These are phyloP conservation scores for Leptopilina myrica DNA, from an alignment of 2,888 invertebrate species.

Conservation along the genomic window DNA sequence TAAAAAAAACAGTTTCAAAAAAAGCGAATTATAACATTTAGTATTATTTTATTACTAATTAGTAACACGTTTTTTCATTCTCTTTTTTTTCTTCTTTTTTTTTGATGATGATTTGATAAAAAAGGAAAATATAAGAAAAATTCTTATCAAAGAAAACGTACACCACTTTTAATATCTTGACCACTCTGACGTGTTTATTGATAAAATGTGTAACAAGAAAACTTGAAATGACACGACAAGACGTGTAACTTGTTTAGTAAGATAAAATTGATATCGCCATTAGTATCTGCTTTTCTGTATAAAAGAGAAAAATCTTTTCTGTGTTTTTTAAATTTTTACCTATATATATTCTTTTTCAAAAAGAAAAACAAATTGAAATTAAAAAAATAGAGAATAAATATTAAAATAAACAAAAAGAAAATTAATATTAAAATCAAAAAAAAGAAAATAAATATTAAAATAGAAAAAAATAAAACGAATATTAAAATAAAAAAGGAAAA, in stretches of 20 bases:
- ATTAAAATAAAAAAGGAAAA: too few relatives aligned
- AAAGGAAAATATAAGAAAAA: neutral
- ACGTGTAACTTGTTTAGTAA: conserved; percentile 17
- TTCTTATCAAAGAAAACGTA: neutral
- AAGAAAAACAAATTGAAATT: neutral
- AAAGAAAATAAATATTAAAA: too few relatives aligned
- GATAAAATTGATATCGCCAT: conserved; percentile 11
- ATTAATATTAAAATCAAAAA: too few relatives aligned
- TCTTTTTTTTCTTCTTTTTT: too few relatives aligned
- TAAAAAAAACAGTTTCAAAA: too few relatives aligned
- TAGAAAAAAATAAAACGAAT: too few relatives aligned
- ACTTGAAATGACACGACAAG: neutral
- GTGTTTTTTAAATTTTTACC: neutral
- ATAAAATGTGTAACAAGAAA: conserved; percentile 10
- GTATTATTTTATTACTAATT: too few relatives aligned
- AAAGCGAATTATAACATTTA: too few relatives aligned
- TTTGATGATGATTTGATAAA: neutral
- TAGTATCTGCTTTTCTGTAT: neutral
- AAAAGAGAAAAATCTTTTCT: conserved; percentile 11
- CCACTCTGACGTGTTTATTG: conserved; percentile 23
- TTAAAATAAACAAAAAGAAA: too few relatives aligned
- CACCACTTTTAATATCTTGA: conserved; percentile 25
- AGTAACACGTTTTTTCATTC: too few relatives aligned
- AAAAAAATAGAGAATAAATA: neutral
- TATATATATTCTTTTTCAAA: neutral